Evolutionary conservation across 2,888 invertebrate species (phyloP).

Genomic region (Thalpophila matura): DNA sequence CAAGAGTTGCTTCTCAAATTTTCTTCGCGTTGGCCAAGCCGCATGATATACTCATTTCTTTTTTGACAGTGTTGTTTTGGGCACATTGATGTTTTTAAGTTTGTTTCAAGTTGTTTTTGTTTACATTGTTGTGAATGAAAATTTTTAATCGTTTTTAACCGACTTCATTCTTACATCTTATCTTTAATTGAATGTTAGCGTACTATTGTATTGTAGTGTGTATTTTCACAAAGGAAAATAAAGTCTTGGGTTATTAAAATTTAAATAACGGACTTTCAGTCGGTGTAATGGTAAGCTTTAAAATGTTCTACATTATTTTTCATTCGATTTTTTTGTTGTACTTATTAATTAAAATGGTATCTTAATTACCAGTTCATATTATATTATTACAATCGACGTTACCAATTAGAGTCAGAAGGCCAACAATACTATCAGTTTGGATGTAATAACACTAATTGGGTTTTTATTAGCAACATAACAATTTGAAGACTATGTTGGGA

Average conservation of each 20-base stretch:
- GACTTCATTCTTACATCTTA: neutral
- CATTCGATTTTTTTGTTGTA: conserved; percentile 3
- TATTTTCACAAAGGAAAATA: neutral
- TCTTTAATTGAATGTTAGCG: neutral
- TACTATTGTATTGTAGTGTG: too few relatives aligned
- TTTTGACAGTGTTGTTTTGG: conserved; percentile 17
- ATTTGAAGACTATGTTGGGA: conserved; percentile 44
- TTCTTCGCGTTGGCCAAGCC: conserved; percentile 18
- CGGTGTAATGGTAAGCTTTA: neutral
- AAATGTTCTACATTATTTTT: neutral
- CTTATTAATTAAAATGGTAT: too few relatives aligned
- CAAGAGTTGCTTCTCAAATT: conserved; percentile 44
- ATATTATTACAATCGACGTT: conserved; percentile 11
- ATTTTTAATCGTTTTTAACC: too few relatives aligned
- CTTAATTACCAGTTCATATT: conserved; percentile 27
- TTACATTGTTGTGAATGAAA: neutral
- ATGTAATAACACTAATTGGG: conserved; percentile 59
- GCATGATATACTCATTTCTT: conserved; percentile 22
- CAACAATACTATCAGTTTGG: conserved; percentile 45
- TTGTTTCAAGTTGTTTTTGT: neutral
- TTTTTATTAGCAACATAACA: conserved; percentile 62
- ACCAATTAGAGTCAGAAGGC: conserved; percentile 36
- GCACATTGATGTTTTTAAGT: neutral
- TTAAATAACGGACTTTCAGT: neutral
- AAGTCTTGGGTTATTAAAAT: neutral